A percentile compares a stretch with the other conserved stretches of the same genome.
phyloP scores from a whole-genome alignment of 2,113 vertebrate genomes.

The Myotis lucifugus region DNA sequence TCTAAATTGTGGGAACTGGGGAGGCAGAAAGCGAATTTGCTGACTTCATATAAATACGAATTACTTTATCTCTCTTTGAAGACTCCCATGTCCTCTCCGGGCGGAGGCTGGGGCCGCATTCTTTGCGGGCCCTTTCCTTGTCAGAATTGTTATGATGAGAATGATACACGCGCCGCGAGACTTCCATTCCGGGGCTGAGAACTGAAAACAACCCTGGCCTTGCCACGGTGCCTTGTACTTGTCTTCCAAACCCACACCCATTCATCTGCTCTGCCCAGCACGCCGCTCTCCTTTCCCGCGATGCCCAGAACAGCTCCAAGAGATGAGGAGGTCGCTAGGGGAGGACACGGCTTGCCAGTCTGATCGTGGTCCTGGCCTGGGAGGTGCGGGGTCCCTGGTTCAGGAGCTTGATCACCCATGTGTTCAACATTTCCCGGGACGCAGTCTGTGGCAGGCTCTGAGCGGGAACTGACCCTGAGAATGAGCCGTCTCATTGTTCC shows the following conservation, averaged over 20 bases:
- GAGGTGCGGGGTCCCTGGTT: background rate
- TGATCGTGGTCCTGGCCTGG: background rate
- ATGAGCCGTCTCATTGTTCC: background rate
- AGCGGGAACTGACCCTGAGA: background rate
- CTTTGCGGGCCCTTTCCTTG: slow-evolving; percentile 62
- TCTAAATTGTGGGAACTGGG: slow-evolving; percentile 77
- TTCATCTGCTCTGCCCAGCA: background rate
- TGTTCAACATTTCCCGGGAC: background rate
- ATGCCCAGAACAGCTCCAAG: background rate
- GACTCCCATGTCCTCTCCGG: slow-evolving; percentile 68
- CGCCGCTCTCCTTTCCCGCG: background rate
- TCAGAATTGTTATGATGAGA: slow-evolving; percentile 48
- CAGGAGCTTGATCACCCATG: background rate
- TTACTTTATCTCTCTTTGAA: slow-evolving; percentile 80
- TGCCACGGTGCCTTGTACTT: background rate
- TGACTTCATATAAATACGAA: slow-evolving; percentile 77
- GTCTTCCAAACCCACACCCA: background rate
- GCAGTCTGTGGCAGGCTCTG: background rate
- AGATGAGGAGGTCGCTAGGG: background rate
- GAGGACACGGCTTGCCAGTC: background rate
- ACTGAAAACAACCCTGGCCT: background rate
- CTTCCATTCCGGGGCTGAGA: background rate
- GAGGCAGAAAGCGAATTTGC: slow-evolving; percentile 60
- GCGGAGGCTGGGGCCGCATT: slow-evolving; percentile 44
- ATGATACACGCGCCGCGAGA: background rate